Base-by-base conservation (phyloP, 2,888 invertebrate species). In the Caenorhabditis panamensis region DNA sequence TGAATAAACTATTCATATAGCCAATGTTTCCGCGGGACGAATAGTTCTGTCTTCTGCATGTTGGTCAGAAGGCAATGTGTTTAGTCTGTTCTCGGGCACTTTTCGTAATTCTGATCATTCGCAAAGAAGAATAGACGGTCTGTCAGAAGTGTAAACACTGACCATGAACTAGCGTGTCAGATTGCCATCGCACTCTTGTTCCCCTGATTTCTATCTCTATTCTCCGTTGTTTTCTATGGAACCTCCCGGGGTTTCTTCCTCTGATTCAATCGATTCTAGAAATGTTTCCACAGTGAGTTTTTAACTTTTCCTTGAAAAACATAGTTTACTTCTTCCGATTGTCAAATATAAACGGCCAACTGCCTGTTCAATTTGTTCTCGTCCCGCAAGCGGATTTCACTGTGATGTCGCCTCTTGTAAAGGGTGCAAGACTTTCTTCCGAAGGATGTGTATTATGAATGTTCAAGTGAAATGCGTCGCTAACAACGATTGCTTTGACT, bases 351-450 rank as follows among this genome's bases (percentile, higher is more conserved):
- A 47, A 47, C 3, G 18, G 3, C 47, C 18, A 47, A 47, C 61
- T 0, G 47, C 66, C 54, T 86, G 86, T 51, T 44, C 44, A 1
- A 73, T 86, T 0, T 86, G 86, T 61, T 82, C 81, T 13, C 68
- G 69, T 13, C 59, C 56, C 9, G 84, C 86, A 0, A 79, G 77
- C 11, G 86, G 86, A 41, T 84, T 80, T 44, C 86, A 86, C 49
- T 86, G 84, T 49, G 83, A 83, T 26, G 84, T 84, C 18, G 64
- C 84, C 11, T 78, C 84, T 0, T 83, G 83, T 41, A 80, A 80
- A 53, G 80, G 82, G 0, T 82, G 82, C 66, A 82, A 82, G 47
- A 79, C 79, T 8, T 79, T 79, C 41, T 79, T 79, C 58, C 56
- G 79, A 20, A 41, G 79, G 36, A 61, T 68, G 1, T 61, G 61